These are phyloP conservation scores for Nesoenas mayeri DNA, from an alignment of 2,113 vertebrate genomes.

Conservation along the genomic window DNA sequence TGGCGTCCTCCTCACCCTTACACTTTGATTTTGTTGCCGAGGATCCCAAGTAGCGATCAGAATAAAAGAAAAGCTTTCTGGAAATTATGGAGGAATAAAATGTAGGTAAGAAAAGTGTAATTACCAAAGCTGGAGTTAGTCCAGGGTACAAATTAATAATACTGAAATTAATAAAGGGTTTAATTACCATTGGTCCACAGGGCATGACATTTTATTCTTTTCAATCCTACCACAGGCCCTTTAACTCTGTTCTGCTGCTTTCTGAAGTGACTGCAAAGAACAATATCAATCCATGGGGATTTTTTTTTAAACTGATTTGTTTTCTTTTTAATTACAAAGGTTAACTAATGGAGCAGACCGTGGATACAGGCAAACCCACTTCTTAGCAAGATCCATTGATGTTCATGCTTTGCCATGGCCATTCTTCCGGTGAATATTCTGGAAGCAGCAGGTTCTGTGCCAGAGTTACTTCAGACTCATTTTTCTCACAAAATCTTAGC, in stretches of 20 bases:
- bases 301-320: not conserved
- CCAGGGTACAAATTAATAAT: not conserved
- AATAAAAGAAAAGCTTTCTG: not conserved
- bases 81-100: not conserved
- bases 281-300: not conserved
- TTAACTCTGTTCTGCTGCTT: not conserved
- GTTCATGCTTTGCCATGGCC: not conserved
- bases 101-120: not conserved
- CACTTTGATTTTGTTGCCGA: not conserved
- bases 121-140: not conserved
- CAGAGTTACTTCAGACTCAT: not conserved
- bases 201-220: not conserved
- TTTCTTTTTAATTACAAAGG: not conserved
- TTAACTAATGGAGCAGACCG: not conserved
- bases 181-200: not conserved
- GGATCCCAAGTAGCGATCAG: not conserved
- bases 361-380: not conserved
- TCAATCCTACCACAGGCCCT: rapidly evolving
- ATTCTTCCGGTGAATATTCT: not conserved
- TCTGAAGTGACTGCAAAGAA: not conserved
- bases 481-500: not conserved
- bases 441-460: not conserved
- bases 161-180: not conserved
- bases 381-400: no score
- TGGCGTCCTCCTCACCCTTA: not conserved